Conservation (phyloP, 2,888 invertebrate species). For the Acrocyrtus sp. region DNA sequence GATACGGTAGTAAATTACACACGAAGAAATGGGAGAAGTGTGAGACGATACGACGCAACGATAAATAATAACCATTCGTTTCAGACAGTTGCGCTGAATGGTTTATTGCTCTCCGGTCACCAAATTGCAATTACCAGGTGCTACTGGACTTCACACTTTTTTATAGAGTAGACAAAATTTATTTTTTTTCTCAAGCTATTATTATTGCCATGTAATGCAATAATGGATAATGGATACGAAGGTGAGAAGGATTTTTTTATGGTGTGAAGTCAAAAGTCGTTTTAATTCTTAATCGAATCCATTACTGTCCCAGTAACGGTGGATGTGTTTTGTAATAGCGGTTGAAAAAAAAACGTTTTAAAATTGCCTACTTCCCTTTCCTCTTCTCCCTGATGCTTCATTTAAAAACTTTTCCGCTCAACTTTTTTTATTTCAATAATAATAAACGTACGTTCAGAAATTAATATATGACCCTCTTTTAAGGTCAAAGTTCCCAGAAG, state of each 20-base stretch:
- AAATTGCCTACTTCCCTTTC: no score
- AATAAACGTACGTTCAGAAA: no score
- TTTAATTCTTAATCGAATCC: conserved; percentile 39
- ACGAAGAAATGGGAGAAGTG: neutral
- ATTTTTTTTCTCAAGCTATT: no score
- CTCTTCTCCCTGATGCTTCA: no score
- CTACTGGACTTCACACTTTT: conserved; percentile 49
- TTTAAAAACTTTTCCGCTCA: no score
- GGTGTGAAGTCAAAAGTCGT: conserved; percentile 19
- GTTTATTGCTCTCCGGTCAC: conserved; percentile 53
- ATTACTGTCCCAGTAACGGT: no score
- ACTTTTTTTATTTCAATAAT: no score
- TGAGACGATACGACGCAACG: conserved; percentile 18
- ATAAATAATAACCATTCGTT: conserved; percentile 50
- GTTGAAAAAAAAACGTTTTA: no score
- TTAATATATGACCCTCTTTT: no score
- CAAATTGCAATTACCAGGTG: conserved; percentile 52
- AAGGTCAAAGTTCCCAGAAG: no score
- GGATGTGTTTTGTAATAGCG: no score
- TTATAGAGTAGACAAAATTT: conserved; percentile 1
- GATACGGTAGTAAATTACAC: neutral
- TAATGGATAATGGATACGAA: neutral
- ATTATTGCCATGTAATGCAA: no score
- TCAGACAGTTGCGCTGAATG: conserved; percentile 49
- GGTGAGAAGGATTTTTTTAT: neutral